These are phyloP conservation scores for Ophiothrix spiculata DNA, from an alignment of 35 echinoderm and acorn worm species.

Conservation along the genomic window DNA sequence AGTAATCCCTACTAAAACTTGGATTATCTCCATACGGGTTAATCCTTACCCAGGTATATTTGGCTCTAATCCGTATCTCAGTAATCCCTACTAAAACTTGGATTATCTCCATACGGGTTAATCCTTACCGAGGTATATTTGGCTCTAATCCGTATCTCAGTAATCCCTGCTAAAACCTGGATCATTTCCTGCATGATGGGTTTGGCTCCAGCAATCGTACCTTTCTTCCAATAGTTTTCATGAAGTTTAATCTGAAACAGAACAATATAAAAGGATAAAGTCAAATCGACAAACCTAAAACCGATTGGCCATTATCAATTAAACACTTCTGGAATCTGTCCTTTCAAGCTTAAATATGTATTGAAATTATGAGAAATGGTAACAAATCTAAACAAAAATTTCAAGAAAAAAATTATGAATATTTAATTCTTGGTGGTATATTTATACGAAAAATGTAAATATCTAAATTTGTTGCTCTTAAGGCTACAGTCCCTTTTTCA, in stretches of 20 bases:
- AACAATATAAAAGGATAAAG: too few species aligned
- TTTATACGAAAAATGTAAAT: too few species aligned
- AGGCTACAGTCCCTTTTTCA: too few species aligned
- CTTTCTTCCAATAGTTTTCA: constrained; percentile 82
- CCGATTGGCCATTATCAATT: too few species aligned
- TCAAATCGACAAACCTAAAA: too few species aligned
- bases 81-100: constrained; percentile 42
- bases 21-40: constrained; percentile 25
- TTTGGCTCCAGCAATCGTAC: constrained; percentile 32
- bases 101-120: constrained; percentile 16
- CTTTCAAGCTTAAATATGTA: too few species aligned
- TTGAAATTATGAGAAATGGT: too few species aligned
- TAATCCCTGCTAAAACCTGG: constrained; percentile 45
- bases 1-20: constrained; percentile 39
- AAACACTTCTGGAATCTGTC: too few species aligned
- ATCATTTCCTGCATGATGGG: constrained; percentile 44
- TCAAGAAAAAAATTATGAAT: too few species aligned
- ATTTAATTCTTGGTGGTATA: too few species aligned
- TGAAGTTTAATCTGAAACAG: constrained; percentile 83
- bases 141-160: constrained; percentile 60
- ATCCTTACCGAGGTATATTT: constrained; percentile 65
- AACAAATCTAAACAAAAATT: too few species aligned
- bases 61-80: constrained; percentile 65
- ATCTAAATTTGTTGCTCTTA: too few species aligned
- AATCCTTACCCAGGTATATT: constrained; percentile 60